phyloP scores from a whole-genome alignment of 2,888 invertebrate species.

The Automeris io region DNA sequence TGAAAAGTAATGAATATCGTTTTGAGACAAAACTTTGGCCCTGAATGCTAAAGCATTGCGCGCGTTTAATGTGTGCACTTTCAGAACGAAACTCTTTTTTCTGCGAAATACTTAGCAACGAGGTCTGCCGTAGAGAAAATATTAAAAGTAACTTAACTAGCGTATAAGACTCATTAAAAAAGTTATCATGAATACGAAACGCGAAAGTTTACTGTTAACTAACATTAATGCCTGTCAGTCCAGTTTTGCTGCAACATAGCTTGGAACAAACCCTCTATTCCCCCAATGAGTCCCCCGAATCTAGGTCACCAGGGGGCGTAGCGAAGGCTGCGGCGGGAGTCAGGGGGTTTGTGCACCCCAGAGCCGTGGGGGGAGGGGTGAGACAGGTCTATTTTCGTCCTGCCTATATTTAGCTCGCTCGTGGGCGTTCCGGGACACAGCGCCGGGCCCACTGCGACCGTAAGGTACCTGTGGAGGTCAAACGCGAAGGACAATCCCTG shows the following conservation, averaged over 20 bases:
- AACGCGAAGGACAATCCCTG: slow-evolving; percentile 1
- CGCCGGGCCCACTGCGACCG: slow-evolving; percentile 1
- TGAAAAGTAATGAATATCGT: no score
- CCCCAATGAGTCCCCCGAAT: slow-evolving; percentile 12
- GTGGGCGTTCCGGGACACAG: slow-evolving; percentile 33
- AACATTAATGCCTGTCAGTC: neutral
- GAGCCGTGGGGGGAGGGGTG: slow-evolving; percentile 13
- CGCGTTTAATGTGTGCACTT: no score
- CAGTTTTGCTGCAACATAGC: neutral
- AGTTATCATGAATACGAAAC: neutral
- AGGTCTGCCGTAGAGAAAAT: no score
- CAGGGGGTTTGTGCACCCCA: slow-evolving; percentile 11
- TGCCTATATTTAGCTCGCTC: slow-evolving; percentile 55
- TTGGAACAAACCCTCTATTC: no score
- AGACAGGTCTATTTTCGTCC: slow-evolving; percentile 45
- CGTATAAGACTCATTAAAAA: neutral
- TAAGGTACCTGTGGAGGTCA: slow-evolving; percentile 5
- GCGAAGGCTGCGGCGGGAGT: slow-evolving; percentile 11
- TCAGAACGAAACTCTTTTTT: no score
- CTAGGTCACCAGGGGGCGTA: slow-evolving; percentile 31
- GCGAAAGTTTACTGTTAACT: neutral
- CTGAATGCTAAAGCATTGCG: no score
- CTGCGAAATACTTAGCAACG: no score
- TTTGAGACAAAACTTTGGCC: no score
- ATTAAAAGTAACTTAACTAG: no score